Evolutionary conservation across 2,797 vertebrate species (phyloP).

Genomic region (Forpus xanthops): DNA sequence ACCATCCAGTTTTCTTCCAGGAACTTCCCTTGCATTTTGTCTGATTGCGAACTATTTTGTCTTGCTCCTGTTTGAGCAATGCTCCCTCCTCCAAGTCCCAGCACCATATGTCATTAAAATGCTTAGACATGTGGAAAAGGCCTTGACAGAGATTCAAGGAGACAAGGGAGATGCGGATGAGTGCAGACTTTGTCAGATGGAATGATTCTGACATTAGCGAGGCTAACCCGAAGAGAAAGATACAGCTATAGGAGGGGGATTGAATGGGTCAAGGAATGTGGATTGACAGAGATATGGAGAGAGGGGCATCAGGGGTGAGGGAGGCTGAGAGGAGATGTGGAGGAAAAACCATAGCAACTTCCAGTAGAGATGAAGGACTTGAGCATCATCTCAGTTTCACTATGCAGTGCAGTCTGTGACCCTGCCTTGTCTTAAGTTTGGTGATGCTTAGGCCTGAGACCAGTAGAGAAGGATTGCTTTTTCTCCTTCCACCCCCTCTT

Average conservation of each 20-base stretch:
- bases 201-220: constrained; percentile 74
- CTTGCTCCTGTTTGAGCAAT: not conserved
- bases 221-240: constrained; percentile 65
- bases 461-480: not conserved
- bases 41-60: not conserved
- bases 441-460: not conserved
- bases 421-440: not conserved
- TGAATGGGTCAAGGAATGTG: not conserved
- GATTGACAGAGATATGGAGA: not conserved
- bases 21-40: not conserved
- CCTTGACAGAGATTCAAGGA: constrained; percentile 79
- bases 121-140: constrained; percentile 89
- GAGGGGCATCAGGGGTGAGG: not conserved
- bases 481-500: not conserved
- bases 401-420: not conserved
- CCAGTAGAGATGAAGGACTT: not conserved
- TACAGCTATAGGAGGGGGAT: not conserved
- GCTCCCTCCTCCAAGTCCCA: constrained; percentile 58
- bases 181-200: constrained; percentile 76
- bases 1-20: not conserved
- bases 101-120: constrained; percentile 89
- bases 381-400: accelerated
- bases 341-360: not conserved
- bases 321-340: not conserved
- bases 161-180: constrained; percentile 72